Evolutionary conservation across 2,113 vertebrate genomes (phyloP), one percentile per base, ranked within the genome.

Genomic region (Oenanthe melanoleuca): DNA sequence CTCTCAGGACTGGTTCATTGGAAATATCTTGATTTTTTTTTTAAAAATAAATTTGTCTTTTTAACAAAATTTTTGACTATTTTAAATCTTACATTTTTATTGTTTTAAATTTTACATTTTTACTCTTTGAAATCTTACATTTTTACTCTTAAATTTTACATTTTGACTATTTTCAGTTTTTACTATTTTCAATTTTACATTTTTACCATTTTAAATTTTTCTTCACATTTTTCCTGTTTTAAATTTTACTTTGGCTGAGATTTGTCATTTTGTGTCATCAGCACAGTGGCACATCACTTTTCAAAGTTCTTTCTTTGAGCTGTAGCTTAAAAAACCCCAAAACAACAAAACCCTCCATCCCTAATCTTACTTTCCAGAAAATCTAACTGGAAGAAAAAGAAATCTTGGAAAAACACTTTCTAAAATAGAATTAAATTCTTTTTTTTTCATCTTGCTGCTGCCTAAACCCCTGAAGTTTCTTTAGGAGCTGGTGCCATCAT

Each of bases 401-500:
- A 28, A 52, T 72, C 17, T 57, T 79, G 20, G 20, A 38, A 69
- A 80, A 90, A 14, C 17, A 11, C 20, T 25, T 33, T 7, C 17
- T 69, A 29, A 91, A 80, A 71, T 23, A n/a, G 14, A 60, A 56
- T 42, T 23, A 24, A 49, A 22, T 69, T 15, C 1, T 19, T 8
- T 8, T 59, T 80, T 29, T 60, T 5, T 0, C n/a, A n/a, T 42
- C n/a, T 71, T 60, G 38, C 53, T 67, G 6, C 57, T 85, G 61
- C 52, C 37, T 28, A 45, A 90, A 60, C 22, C 12, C 1, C 20
- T 40, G 31, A 6, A 53, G 14, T 10, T 81, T 72, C 71, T 91
- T 88, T 64, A 29, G 88, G 87, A 74, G 60, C 31, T 94, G 66
- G 61, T 88, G 96, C 94, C 96, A 92, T 92, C 93, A 2, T 14